phyloP scores from a whole-genome alignment of 2,888 invertebrate genomes.

The Geotrupes spiniger region DNA sequence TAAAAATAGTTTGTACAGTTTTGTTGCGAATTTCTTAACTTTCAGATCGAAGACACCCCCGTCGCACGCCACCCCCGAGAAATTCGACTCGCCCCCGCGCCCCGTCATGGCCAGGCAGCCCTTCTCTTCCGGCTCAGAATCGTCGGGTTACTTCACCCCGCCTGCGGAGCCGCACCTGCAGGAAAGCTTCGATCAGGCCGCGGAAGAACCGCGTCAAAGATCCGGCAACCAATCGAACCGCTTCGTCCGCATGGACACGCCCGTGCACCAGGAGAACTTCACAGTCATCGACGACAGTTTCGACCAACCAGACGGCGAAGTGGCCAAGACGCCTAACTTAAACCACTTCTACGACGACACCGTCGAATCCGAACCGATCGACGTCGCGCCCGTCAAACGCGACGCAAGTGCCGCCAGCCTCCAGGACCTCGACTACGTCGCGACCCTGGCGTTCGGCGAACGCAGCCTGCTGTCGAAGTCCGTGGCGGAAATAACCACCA shows the following conservation, averaged over 20 bases:
- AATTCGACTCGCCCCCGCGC: conserved; percentile 22
- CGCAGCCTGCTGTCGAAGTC: conserved; percentile 40
- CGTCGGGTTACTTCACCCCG: conserved; percentile 49
- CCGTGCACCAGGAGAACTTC: conserved; percentile 26
- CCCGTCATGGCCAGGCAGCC: conserved; percentile 30
- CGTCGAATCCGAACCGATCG: not conserved
- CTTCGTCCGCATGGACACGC: conserved; percentile 31
- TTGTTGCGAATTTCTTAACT: too few relatives aligned
- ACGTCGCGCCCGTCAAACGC: not conserved
- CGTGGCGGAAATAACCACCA: conserved; percentile 40
- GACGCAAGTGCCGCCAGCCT: conserved; percentile 15
- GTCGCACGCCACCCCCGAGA: conserved; percentile 30
- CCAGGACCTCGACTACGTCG: conserved; percentile 22
- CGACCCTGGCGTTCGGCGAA: conserved; percentile 21
- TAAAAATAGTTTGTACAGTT: too few relatives aligned
- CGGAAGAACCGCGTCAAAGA: conserved; percentile 16
- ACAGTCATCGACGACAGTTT: conserved; percentile 26
- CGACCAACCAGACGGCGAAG: conserved; percentile 22
- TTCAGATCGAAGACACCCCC: conserved; percentile 35
- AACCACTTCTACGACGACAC: conserved; percentile 19
- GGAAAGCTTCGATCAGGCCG: conserved; percentile 32
- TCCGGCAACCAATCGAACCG: conserved; percentile 24
- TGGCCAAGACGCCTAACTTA: conserved; percentile 20
- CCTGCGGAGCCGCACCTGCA: conserved; percentile 42
- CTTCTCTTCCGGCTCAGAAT: conserved; percentile 47